Conservation (phyloP, 2,888 invertebrate species). For the Leucozona laternaria region DNA sequence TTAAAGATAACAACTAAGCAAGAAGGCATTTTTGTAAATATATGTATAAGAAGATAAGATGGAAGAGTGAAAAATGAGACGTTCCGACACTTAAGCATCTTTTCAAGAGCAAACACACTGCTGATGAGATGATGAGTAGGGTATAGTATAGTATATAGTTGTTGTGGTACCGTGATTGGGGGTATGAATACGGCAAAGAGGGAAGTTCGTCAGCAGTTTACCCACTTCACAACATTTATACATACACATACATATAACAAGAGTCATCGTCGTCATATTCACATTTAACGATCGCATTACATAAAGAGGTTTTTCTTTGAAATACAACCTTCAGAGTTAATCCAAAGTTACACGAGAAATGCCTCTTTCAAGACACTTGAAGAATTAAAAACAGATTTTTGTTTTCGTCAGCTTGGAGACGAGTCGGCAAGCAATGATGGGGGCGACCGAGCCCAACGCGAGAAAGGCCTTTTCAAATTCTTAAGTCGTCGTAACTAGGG, state of each 20-base stretch:
- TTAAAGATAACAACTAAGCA: slow-evolving; percentile 31
- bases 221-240: slow-evolving; percentile 28
- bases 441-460: too few relatives aligned
- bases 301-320: slow-evolving; percentile 63
- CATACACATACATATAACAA: slow-evolving; percentile 17
- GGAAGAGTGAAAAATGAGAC: slow-evolving; percentile 72
- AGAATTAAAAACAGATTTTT: slow-evolving; percentile 47
- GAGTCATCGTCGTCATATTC: slow-evolving; percentile 62
- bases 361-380: slow-evolving; percentile 38
- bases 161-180: neutral
- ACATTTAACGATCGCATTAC: slow-evolving; percentile 63
- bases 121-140: slow-evolving; percentile 37
- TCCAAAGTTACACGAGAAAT: slow-evolving; percentile 56
- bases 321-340: slow-evolving; percentile 69
- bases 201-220: slow-evolving; percentile 33
- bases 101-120: slow-evolving; percentile 56
- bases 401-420: slow-evolving; percentile 11
- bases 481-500: slow-evolving; percentile 37
- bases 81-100: slow-evolving; percentile 71
- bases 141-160: neutral
- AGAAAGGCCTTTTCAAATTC: slow-evolving; percentile 17
- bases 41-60: slow-evolving; percentile 45
- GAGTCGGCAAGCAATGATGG: too few relatives aligned
- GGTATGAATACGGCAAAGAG: neutral
- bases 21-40: slow-evolving; percentile 35